Base-by-base conservation (phyloP, 2,797 vertebrate genomes). In the Syndactyla subalaris region DNA sequence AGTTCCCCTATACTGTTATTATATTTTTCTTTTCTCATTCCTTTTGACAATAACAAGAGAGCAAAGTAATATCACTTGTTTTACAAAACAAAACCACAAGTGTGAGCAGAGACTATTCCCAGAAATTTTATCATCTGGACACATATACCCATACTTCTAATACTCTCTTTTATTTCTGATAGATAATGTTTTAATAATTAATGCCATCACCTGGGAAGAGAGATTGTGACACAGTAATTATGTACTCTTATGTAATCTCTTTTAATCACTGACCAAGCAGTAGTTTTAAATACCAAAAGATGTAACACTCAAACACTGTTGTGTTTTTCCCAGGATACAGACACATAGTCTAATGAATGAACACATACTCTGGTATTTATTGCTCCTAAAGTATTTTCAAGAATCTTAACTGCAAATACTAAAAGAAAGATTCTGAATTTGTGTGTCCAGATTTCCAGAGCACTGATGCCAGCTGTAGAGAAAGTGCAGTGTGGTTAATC, bases 391-490 rank as follows among this genome's bases (percentile, higher is more conserved):
- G 45, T 72, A 36, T 66, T 94, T 79, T 39, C 19, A 70, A 84
- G n/a, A 15, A 70, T 39, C 41, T 83, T 17, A 71, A 81, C 21
- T 36, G 32, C 3, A 65, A 36, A 8, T 27, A 83, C 7, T 54
- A 52, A 16, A 45, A 66, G 51, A 29, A 48, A 15, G 8, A 75
- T 38, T 59, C 29, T 10, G 59, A 46, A 68, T 61, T 24, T 48
- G 10, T 36, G 2, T 43, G 51, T 59, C 66, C 51, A 27, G 45
- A 39, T 45, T 66, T 18, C 51, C 34, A 78, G 27, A 75, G 57
- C 43, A 62, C 26, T 36, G 68, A 93, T 79, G 70, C 63, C 80
- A 95, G 90, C 78, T 93, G 77, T 92, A 73, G 83, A 92, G 75
- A 74, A 71, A 19, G 0, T 23, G 26, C 24, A 34, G 22, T 8